A percentile compares a stretch with the other conserved stretches of the same genome.
phyloP scores from a whole-genome alignment of 2,797 vertebrate species.

The Ambastaia sidthimunki region DNA sequence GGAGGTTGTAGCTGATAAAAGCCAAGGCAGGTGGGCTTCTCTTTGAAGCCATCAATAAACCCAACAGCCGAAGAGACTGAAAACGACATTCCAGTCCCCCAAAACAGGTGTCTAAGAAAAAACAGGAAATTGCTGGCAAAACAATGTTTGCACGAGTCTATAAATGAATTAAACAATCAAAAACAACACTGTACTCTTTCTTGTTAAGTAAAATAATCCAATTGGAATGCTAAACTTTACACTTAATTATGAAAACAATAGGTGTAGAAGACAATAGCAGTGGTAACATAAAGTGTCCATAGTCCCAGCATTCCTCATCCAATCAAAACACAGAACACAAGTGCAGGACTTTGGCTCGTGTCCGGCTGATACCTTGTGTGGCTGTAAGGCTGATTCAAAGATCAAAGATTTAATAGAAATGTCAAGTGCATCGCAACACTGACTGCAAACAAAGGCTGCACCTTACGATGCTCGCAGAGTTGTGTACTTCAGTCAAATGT shows the following conservation, averaged over 20 bases:
- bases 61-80: conserved; percentile 67
- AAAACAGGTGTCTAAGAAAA: conserved; percentile 58
- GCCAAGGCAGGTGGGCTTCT: conserved; percentile 77
- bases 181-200: not conserved
- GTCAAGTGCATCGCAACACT: conserved; percentile 71
- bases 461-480: conserved; percentile 61
- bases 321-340: conserved; percentile 3
- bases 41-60: conserved; percentile 80
- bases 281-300: not conserved
- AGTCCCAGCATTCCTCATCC: not conserved
- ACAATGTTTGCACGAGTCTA: not conserved
- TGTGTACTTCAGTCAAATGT: conserved; percentile 59
- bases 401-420: conserved; percentile 74
- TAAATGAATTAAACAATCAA: conserved; percentile 10
- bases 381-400: conserved; percentile 58
- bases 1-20: conserved; percentile 79
- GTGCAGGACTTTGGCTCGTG: conserved; percentile 3
- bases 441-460: conserved; percentile 69
- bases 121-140: conserved; percentile 3
- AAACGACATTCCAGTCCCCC: conserved; percentile 72
- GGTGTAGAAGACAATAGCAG: conserved; percentile 1
- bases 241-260: not conserved
- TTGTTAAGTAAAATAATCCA: conserved; percentile 3
- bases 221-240: conserved; percentile 7
- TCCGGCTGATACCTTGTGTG: conserved; percentile 52